Conservation (phyloP, 2,888 invertebrate genomes). For the Xestoiulus laeticollis region DNA sequence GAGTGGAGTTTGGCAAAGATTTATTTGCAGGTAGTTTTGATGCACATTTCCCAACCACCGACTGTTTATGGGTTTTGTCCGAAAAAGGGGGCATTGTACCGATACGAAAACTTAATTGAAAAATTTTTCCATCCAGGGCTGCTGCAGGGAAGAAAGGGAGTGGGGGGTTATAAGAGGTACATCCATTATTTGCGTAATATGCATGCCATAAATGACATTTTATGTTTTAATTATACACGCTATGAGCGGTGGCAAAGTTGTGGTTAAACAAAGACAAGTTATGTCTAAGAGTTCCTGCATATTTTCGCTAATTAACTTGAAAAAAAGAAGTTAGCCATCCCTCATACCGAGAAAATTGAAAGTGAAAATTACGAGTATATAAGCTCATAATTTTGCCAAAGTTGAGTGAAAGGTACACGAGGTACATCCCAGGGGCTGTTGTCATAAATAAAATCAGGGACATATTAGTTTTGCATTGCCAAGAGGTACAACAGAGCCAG, state of each 20-base stretch:
- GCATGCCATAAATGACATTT: constrained; percentile 37
- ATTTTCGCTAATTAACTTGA: constrained; percentile 32
- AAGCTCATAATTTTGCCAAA: not conserved
- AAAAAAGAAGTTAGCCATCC: not conserved
- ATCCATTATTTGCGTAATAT: constrained; percentile 16
- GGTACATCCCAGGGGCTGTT: constrained; percentile 3
- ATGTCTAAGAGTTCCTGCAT: not conserved
- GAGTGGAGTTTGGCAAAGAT: not conserved
- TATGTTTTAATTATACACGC: constrained; percentile 37
- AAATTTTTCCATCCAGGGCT: not conserved
- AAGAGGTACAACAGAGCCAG: constrained; percentile 28
- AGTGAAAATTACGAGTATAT: not conserved
- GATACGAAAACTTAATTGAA: not conserved
- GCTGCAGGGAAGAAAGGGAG: not conserved
- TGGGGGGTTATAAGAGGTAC: too few species aligned
- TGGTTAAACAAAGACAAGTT: constrained; percentile 23
- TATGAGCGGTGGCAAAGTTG: not conserved
- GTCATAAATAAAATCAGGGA: constrained; percentile 45
- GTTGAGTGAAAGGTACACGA: constrained; percentile 23
- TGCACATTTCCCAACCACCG: constrained; percentile 30
- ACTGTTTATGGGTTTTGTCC: constrained; percentile 10
- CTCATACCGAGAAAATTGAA: not conserved
- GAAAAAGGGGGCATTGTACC: not conserved
- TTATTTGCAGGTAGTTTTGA: not conserved
- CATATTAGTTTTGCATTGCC: constrained; percentile 45